Base-by-base conservation (phyloP, 2,888 invertebrate genomes). In the Thalpophila matura region DNA sequence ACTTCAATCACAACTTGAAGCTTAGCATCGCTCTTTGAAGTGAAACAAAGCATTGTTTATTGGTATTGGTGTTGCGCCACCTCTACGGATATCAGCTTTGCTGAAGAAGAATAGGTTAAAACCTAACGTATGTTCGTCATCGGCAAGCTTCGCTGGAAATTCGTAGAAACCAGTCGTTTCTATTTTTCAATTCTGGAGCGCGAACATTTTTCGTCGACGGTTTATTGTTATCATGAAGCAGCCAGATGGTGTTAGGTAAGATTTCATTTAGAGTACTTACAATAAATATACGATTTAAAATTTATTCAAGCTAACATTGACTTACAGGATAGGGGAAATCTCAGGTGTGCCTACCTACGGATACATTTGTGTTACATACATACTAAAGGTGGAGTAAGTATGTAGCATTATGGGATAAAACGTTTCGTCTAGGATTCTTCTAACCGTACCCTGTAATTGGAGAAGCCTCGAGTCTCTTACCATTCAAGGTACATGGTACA, bases 11-110 rank as follows among this genome's bases (percentile, higher is more conserved):
- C 83, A 82, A 81, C 77, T 82, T 77, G 81, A 84, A 80, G 79
- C 75, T 74, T 80, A 74, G 72, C 74, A 70, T 74, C 71, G 78
- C 83, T 83, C 91, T 93, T 93, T 94, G 92, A 93, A 88, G 89
- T 90, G 81, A 77, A 78, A 83, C 83, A 86, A 86, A 87, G 85
- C 84, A 77, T 79, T 84, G 91, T 93, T 91, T 92, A 90, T 91
- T 93, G 86, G 86, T 86, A 81, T 85, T 87, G 83, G 63, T 80
- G 82, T 86, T 84, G 81, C 84, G 81, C 83, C 83, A 87, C 82
- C 82, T 83, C 84, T 78, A 83, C 79, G 82, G 84, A 84, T 82
- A 77, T 79, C 83, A 86, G 80, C 78, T 78, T 71, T 68, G 29
- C 31, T 62, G 63, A 72, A 82, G 77, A 85, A 83, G 84, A 87